A percentile compares a stretch with the other conserved stretches of the same genome.
Evolutionary conservation across 2,113 vertebrate species (phyloP).

Genomic region (Apteryx owenii): DNA sequence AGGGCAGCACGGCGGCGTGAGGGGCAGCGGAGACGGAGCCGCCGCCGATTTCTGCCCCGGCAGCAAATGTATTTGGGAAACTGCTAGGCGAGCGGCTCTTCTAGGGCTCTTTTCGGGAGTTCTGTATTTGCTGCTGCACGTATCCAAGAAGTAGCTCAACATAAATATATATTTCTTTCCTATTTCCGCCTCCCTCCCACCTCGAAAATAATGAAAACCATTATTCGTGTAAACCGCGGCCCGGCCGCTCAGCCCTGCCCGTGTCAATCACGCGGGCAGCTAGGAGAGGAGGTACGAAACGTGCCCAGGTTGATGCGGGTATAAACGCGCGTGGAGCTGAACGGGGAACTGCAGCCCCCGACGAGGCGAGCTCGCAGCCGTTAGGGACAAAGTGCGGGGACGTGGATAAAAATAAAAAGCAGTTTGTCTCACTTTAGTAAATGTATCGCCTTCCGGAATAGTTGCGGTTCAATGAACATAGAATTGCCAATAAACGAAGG

Average conservation of each 20-base stretch:
- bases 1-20: no score
- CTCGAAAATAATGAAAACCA: background rate
- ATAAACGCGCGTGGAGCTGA: no score
- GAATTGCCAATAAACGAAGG: background rate
- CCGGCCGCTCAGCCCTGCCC: background rate
- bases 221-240: background rate
- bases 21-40: no score
- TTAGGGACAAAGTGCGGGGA: background rate
- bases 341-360: background rate
- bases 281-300: background rate
- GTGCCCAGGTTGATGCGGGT: background rate
- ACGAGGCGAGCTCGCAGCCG: background rate
- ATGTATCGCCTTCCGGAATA: background rate
- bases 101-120: background rate
- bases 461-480: rapidly evolving
- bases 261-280: background rate
- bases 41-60: background rate
- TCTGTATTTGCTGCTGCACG: background rate
- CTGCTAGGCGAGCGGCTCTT: background rate
- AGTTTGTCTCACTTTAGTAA: background rate
- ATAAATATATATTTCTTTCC: background rate
- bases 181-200: background rate
- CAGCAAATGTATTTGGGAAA: background rate
- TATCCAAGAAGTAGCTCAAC: background rate
- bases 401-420: background rate